phyloP scores from a whole-genome alignment of 2,113 vertebrate species.

The Pristiophorus japonicus region DNA sequence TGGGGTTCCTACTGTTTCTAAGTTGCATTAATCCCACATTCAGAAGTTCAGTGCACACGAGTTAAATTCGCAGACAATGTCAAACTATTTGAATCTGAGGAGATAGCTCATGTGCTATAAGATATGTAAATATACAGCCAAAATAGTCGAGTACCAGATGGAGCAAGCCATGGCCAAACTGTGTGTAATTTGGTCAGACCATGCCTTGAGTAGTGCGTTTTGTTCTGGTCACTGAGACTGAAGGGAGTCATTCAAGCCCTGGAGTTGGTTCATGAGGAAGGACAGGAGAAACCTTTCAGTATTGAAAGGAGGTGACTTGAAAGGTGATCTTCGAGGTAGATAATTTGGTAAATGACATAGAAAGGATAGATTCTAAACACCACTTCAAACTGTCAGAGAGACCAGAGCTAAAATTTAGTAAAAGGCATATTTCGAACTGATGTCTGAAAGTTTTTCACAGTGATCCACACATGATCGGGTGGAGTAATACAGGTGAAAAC shows the following conservation, averaged over 20 bases:
- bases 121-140: no score
- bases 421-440: background rate
- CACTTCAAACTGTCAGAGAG: no score
- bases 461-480: background rate
- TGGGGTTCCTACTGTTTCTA: background rate
- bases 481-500: background rate
- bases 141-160: background rate
- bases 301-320: no score
- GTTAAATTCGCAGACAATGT: background rate
- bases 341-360: no score
- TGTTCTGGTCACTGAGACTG: no score
- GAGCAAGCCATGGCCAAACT: background rate
- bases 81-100: background rate
- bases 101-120: background rate
- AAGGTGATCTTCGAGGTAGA: no score
- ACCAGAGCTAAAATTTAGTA: no score
- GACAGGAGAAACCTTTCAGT: no score
- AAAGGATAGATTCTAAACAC: no score
- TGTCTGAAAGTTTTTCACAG: background rate
- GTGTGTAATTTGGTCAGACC: background rate
- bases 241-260: no score
- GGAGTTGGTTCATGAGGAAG: no score
- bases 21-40: background rate
- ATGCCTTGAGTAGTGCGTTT: background rate
- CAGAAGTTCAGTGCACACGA: background rate